Percentiles rank a stretch among this genome's conserved stretches.
phyloP scores from a whole-genome alignment of 2,113 vertebrate genomes.

The Irena cyanogastra region DNA sequence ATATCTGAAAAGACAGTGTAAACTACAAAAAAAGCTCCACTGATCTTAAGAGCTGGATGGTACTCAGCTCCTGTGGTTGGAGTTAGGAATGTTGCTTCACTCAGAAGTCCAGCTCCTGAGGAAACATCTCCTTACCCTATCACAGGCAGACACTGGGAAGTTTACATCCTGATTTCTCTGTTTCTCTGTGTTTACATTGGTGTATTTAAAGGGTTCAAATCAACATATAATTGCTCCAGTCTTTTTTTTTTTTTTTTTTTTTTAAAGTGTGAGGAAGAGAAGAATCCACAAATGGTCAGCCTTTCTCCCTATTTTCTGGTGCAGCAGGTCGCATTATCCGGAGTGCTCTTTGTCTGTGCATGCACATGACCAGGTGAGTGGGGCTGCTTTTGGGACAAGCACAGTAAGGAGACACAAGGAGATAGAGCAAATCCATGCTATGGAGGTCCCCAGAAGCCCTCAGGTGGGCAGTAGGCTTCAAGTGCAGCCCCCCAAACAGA shows the following conservation, averaged over 20 bases:
- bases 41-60: not conserved
- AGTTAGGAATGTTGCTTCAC: not conserved
- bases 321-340: not conserved
- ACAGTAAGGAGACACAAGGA: not conserved
- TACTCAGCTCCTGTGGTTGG: not conserved
- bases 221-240: fast-evolving
- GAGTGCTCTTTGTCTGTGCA: not conserved
- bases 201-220: not conserved
- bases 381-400: not conserved
- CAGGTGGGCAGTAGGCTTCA: not conserved
- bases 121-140: not conserved
- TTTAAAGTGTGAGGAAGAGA: not conserved
- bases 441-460: not conserved
- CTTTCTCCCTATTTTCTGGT: not conserved
- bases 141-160: not conserved
- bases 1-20: not conserved
- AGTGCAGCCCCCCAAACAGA: not conserved
- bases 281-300: not conserved
- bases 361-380: fast-evolving
- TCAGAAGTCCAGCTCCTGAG: not conserved
- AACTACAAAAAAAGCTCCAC: not conserved
- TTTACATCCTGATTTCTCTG: not conserved
- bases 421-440: not conserved
- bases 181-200: not conserved
- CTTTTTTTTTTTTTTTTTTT: not conserved